phyloP scores from a whole-genome alignment of 92 coral and sea anemone species.

The Parazoanthus darwini region DNA sequence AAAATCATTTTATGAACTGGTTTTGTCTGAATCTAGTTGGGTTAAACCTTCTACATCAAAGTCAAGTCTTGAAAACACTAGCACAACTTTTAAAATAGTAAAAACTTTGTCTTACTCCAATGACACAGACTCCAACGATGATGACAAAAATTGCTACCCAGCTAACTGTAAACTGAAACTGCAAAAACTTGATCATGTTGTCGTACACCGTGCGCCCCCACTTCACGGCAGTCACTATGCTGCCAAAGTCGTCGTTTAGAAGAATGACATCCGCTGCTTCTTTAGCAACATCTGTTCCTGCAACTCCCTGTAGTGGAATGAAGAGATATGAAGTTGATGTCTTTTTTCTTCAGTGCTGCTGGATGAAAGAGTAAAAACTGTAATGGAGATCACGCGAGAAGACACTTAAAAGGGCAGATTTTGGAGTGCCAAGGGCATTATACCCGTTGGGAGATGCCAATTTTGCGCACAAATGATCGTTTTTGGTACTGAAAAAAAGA shows the following conservation, averaged over 20 bases:
- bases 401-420: too few species aligned
- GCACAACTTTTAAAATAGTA: too few species aligned
- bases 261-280: conserved; percentile 82
- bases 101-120: conserved; percentile 65
- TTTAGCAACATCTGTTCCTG: conserved; percentile 83
- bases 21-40: too few species aligned
- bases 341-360: background rate
- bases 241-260: conserved; percentile 80
- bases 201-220: conserved; percentile 91
- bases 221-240: conserved; percentile 81
- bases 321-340: background rate
- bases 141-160: conserved; percentile 82
- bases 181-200: conserved; percentile 77
- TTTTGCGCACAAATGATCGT: too few species aligned
- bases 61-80: too few species aligned
- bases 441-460: too few species aligned
- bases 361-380: background rate
- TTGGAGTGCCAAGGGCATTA: too few species aligned
- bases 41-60: too few species aligned
- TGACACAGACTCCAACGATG: conserved; percentile 69
- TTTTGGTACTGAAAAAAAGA: too few species aligned
- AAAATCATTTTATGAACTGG: too few species aligned
- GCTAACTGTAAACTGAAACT: conserved; percentile 84
- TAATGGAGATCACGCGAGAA: too few species aligned
- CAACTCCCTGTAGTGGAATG: conserved; percentile 66